Conservation (phyloP, 1,140 invertebrate genomes). For the Cydia amplana region DNA sequence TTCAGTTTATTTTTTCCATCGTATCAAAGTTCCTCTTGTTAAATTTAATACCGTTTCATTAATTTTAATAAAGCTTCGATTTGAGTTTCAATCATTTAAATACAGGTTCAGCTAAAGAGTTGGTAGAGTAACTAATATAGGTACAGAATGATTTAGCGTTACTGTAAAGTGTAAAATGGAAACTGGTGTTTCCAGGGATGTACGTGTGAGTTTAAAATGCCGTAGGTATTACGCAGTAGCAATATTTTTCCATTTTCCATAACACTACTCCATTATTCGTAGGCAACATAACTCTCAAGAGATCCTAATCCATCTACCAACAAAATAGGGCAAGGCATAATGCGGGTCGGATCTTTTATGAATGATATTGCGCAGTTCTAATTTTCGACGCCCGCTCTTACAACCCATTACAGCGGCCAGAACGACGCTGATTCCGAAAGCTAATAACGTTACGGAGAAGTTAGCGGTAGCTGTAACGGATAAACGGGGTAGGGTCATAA, state of each 20-base stretch:
- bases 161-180: no score
- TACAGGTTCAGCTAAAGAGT: not conserved
- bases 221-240: not conserved
- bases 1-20: slow-evolving; percentile 13
- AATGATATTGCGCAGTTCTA: slow-evolving; percentile 30
- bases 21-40: not conserved
- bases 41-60: slow-evolving; percentile 28
- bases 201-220: not conserved
- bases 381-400: slow-evolving; percentile 26
- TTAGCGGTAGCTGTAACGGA: slow-evolving; percentile 21
- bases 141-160: not conserved
- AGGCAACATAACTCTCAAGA: slow-evolving; percentile 15
- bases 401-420: slow-evolving; percentile 10
- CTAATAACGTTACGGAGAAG: slow-evolving; percentile 28
- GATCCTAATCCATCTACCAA: slow-evolving; percentile 20
- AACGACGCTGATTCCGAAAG: slow-evolving; percentile 19
- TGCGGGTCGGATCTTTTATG: slow-evolving; percentile 26
- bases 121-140: not conserved
- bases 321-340: slow-evolving; percentile 15
- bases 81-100: not conserved
- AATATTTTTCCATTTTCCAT: not conserved
- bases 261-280: not conserved
- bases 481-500: not conserved
- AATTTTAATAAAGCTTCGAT: slow-evolving; percentile 17
- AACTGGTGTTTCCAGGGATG: no score